A percentile compares a stretch with the other conserved stretches of the same genome.
phyloP scores from a whole-genome alignment of 2,888 invertebrate species.

The Altica lythri region DNA sequence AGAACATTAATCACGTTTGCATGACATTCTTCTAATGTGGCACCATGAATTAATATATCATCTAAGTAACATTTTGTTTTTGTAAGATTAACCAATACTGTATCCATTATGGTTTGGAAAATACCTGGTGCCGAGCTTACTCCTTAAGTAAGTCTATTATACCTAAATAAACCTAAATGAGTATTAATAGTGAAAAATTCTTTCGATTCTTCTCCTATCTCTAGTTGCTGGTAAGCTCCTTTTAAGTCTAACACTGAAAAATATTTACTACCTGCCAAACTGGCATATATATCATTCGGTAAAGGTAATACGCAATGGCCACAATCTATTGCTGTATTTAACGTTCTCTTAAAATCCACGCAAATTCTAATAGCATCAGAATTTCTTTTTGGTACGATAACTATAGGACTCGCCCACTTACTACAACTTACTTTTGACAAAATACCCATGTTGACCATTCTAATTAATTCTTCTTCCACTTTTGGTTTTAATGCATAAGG shows the following conservation, averaged over 20 bases:
- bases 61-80: constrained; percentile 1
- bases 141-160: constrained; percentile 13
- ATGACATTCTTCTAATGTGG: constrained; percentile 4
- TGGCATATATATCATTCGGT: constrained; percentile 43
- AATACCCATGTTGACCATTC: constrained; percentile 32
- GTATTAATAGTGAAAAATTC: constrained; percentile 19
- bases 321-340: constrained; percentile 39
- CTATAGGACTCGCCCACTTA: constrained; percentile 45
- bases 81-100: neutral
- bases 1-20: neutral
- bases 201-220: constrained; percentile 10
- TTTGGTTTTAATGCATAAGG: constrained; percentile 34
- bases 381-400: constrained; percentile 44
- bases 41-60: neutral
- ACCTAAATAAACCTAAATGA: constrained; percentile 16
- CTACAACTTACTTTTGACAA: constrained; percentile 35
- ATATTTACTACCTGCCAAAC: neutral
- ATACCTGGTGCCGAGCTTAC: constrained; percentile 18
- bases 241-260: constrained; percentile 7
- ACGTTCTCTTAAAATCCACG: constrained; percentile 42
- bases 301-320: constrained; percentile 46
- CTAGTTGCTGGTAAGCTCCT: constrained; percentile 7
- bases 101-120: constrained; percentile 15
- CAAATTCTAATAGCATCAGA: constrained; percentile 32
- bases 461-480: constrained; percentile 37